Percentiles rank a stretch among this genome's conserved stretches.
These are phyloP conservation scores for Biston stratarius DNA, from an alignment of 2,888 invertebrate genomes.

Conservation along the genomic window DNA sequence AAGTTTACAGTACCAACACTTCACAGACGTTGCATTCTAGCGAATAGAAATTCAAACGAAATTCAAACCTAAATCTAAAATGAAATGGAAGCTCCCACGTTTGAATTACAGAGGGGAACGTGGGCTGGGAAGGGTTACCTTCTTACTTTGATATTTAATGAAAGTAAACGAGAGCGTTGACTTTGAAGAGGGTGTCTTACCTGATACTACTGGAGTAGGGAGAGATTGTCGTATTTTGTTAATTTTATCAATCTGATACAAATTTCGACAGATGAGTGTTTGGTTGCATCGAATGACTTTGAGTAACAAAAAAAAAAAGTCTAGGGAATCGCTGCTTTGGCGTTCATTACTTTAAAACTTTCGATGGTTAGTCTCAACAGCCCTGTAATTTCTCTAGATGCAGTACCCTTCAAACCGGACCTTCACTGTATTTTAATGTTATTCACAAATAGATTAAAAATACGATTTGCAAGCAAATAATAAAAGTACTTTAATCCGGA, in stretches of 20 bases:
- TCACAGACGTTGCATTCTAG: conserved; percentile 34
- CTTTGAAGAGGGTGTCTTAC: conserved; percentile 19
- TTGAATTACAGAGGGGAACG: conserved; percentile 23
- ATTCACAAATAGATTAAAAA: too few species aligned
- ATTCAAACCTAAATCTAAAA: conserved; percentile 39
- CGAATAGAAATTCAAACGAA: conserved; percentile 35
- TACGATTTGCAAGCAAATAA: too few species aligned
- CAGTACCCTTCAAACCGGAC: too few species aligned
- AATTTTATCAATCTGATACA: neutral
- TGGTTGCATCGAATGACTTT: neutral
- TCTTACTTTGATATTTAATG: conserved; percentile 23
- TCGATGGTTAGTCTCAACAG: too few species aligned
- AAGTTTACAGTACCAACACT: conserved; percentile 9
- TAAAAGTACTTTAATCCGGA: neutral
- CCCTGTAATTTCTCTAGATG: too few species aligned
- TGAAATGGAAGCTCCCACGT: conserved; percentile 27
- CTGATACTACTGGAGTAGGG: neutral
- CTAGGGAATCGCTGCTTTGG: too few species aligned
- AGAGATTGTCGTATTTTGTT: conserved; percentile 6
- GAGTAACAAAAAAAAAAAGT: too few species aligned
- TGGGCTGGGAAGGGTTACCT: conserved; percentile 4
- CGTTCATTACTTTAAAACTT: too few species aligned
- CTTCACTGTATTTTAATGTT: too few species aligned
- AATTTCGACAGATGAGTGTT: neutral
- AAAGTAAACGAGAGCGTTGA: conserved; percentile 16